Conservation (phyloP, 2,113 vertebrate species). For the Stigmatopora argus region DNA sequence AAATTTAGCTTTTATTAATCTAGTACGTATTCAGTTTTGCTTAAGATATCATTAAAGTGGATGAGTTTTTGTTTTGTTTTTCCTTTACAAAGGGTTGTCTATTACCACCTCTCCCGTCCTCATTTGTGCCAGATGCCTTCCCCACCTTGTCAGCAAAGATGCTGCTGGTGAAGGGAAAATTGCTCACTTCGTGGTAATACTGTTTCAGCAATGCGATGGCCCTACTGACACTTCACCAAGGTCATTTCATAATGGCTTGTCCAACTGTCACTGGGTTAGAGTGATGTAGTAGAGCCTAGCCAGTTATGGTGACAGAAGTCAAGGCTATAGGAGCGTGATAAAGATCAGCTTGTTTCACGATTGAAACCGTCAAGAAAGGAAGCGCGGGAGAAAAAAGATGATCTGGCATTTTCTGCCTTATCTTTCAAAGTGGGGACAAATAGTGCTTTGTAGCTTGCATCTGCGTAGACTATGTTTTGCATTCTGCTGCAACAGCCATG, state of each 20-base stretch:
- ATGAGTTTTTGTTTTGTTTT: neutral
- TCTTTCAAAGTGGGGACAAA: constrained; percentile 57
- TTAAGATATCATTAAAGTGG: constrained; percentile 18
- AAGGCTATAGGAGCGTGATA: constrained; percentile 64
- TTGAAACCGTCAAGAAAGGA: constrained; percentile 47
- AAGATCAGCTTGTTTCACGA: constrained; percentile 60
- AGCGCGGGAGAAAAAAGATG: constrained; percentile 55
- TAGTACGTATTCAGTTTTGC: constrained; percentile 20
- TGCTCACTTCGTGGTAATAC: constrained; percentile 60
- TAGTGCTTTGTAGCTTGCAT: constrained; percentile 37
- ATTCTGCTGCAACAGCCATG: constrained; percentile 39
- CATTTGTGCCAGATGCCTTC: constrained; percentile 15
- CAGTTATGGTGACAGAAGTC: constrained; percentile 55
- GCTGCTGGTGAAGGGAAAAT: constrained; percentile 62
- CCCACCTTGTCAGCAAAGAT: constrained; percentile 41
- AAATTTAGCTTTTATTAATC: constrained; percentile 32
- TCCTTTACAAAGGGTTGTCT: neutral
- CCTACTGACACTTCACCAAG: constrained; percentile 62
- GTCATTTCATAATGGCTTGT: constrained; percentile 66
- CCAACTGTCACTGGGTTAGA: constrained; percentile 60
- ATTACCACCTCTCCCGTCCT: neutral
- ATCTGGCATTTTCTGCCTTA: constrained; percentile 52
- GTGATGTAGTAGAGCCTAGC: constrained; percentile 53
- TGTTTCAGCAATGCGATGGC: constrained; percentile 51
- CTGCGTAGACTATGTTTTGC: constrained; percentile 39